Conservation (phyloP, 2,888 invertebrate species). For the Cremastinae sp. region DNA sequence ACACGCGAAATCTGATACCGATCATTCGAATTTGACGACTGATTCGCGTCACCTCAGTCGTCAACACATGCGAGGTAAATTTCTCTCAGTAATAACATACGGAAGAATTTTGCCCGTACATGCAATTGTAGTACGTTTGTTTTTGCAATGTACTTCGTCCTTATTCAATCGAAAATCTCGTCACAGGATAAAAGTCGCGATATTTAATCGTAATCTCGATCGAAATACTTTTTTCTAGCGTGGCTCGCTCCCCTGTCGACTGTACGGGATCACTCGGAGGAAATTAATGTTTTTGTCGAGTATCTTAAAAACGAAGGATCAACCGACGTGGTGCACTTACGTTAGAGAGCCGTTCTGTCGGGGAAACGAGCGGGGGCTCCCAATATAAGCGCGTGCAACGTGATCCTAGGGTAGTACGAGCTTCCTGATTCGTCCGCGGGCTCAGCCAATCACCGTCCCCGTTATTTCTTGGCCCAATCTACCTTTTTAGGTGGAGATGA, state of each 20-base stretch:
- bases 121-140: too few species aligned
- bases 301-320: conserved; percentile 41
- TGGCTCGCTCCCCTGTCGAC: conserved; percentile 6
- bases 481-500: conserved; percentile 85
- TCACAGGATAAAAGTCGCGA: too few species aligned
- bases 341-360: conserved; percentile 98
- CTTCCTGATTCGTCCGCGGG: conserved; percentile 79
- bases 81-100: background rate
- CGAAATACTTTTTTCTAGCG: too few species aligned
- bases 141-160: too few species aligned
- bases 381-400: conserved; percentile 91
- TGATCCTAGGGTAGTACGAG: conserved; percentile 85
- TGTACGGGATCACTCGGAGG: background rate
- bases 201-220: background rate
- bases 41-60: conserved; percentile 35
- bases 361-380: conserved; percentile 86
- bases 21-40: conserved; percentile 18
- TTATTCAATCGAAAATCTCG: too few species aligned
- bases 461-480: conserved; percentile 82
- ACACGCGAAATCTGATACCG: conserved; percentile 42
- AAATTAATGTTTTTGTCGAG: background rate
- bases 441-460: conserved; percentile 80
- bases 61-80: conserved; percentile 15
- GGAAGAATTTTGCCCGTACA: too few species aligned
- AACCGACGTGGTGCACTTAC: conserved; percentile 87